phyloP scores from a whole-genome alignment of 2,888 invertebrate genomes.

The Muscina levida region DNA sequence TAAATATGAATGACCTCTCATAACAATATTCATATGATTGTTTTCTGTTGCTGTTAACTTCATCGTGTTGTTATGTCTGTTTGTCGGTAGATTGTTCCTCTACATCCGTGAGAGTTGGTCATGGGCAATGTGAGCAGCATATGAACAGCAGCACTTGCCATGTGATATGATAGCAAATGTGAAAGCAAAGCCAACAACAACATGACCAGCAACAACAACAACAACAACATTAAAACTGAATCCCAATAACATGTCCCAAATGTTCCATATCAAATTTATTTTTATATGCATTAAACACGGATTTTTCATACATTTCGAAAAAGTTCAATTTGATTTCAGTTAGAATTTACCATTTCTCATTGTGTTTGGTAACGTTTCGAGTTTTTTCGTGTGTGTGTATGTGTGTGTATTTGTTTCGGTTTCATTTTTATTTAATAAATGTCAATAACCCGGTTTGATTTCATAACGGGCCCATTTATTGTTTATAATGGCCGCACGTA shows the following conservation, averaged over 20 bases:
- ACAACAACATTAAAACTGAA: too few species aligned
- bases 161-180: not conserved
- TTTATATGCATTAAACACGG: constrained; percentile 27
- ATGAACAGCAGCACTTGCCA: not conserved
- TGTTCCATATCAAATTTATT: constrained; percentile 50
- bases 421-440: constrained; percentile 33
- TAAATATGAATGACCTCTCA: constrained; percentile 57
- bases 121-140: not conserved
- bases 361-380: not conserved
- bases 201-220: constrained; percentile 25
- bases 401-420: not conserved
- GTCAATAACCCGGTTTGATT: constrained; percentile 45
- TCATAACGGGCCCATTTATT: constrained; percentile 2
- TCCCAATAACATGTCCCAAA: constrained; percentile 43
- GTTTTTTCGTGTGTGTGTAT: not conserved
- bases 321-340: not conserved
- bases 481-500: not conserved
- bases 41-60: not conserved
- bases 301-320: constrained; percentile 1
- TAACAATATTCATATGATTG: constrained; percentile 41
- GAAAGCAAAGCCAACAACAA: not conserved
- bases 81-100: not conserved
- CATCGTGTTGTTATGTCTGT: not conserved
- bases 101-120: not conserved
- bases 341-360: not conserved